Evolutionary conservation across 2,113 vertebrate genomes (phyloP), one percentile per base, ranked within the genome.

Genomic region (Ursus arctos): DNA sequence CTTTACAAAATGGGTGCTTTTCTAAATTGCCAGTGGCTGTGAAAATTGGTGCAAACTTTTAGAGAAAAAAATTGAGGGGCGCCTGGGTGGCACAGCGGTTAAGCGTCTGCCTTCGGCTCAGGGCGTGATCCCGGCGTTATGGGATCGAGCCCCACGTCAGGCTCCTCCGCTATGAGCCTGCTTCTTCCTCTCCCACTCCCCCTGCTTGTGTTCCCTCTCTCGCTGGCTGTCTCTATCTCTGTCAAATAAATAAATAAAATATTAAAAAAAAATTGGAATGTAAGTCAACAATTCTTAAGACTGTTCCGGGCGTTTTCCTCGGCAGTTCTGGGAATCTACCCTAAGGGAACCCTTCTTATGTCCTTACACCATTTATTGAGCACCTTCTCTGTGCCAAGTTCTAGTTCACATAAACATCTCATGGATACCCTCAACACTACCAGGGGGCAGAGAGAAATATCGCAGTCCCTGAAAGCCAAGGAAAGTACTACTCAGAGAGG

Each of bases 271-370:
- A 43, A 55, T 19, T 49, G 33, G 15, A 21, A 63, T 40, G n/a
- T 33, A 86, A 87, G 88, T 59, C 83, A 90, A 97, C 77, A 82
- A 51, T 36, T 16, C n/a, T 31, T 43, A 81, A 88, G 67, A 61
- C 4, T 28, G 51, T 57, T 61, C 11, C n/a, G 6, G 19, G 7
- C 4, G 0, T 31, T 91, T 43, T 65, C 31, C 57, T 91, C 33
- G 13, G 49, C 57, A 28, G 74, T 67, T 40, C 55, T 63, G 18
- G 65, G 43, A 61, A 77, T 91, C 36, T 59, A 33, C 83, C 15
- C 1, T 53, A 28, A 59, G 19, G 77, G 33, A 43, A 13, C 65
- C 24, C 4, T 72, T 49, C 49, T 92, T 28, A 24, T 7, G 28
- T 2, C 4, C 26, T 72, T 74, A 13, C 6, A 13, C 33, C 5